Percentiles rank a stretch among this genome's conserved stretches.
phyloP scores from a whole-genome alignment of 2,888 invertebrate species.

The Empis stercorea region DNA sequence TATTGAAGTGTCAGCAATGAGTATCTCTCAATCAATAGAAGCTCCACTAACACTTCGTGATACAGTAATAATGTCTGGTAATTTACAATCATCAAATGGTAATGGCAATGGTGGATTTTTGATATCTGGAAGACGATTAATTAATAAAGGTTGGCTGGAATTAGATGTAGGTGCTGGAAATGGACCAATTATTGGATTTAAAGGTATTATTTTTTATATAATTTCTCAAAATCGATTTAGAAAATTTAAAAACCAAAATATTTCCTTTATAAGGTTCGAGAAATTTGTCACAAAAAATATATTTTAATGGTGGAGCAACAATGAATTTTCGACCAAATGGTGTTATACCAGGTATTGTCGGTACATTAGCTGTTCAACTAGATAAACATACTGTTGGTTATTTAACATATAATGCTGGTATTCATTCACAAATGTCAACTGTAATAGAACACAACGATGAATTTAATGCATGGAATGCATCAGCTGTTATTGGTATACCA shows the following conservation, averaged over 20 bases:
- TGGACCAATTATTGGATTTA: constrained; percentile 64
- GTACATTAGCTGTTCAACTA: constrained; percentile 72
- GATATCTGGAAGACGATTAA: constrained; percentile 59
- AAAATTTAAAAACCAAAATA: too few species aligned
- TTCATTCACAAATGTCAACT: constrained; percentile 64
- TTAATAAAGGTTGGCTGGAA: constrained; percentile 81
- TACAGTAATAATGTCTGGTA: constrained; percentile 71
- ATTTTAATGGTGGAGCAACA: constrained; percentile 61
- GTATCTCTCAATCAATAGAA: constrained; percentile 84
- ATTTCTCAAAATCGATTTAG: background rate
- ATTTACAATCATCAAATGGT: constrained; percentile 77
- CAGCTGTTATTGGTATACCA: constrained; percentile 69
- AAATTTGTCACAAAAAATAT: constrained; percentile 58
- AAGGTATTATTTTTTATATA: constrained; percentile 38
- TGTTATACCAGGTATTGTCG: constrained; percentile 60
- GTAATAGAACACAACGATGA: constrained; percentile 67
- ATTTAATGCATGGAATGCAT: constrained; percentile 50
- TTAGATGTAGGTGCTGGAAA: constrained; percentile 74
- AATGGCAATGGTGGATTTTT: constrained; percentile 59
- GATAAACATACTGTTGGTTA: constrained; percentile 82
- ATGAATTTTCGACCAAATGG: constrained; percentile 67
- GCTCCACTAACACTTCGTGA: constrained; percentile 79
- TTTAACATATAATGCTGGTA: constrained; percentile 62
- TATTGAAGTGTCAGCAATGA: constrained; percentile 87
- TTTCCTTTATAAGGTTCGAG: constrained; percentile 41